Evolutionary conservation across 2,888 invertebrate genomes (phyloP).

Genomic region (Graphium colonna): DNA sequence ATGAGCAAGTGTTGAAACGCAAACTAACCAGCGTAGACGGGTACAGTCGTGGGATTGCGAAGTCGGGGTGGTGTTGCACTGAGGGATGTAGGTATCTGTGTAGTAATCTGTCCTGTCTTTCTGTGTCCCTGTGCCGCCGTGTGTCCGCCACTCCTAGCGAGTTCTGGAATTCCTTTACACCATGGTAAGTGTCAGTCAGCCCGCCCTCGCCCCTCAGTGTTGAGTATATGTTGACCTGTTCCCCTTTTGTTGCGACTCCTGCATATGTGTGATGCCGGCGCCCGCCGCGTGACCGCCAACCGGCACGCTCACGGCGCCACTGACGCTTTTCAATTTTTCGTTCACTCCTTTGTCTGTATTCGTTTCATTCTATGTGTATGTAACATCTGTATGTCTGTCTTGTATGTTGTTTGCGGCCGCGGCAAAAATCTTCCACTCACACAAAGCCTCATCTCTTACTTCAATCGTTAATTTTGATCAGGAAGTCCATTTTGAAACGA

Average conservation of each 20-base stretch:
- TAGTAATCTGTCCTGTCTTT: slow-evolving; percentile 83
- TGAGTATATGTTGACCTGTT: slow-evolving; percentile 78
- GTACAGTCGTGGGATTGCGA: slow-evolving; percentile 69
- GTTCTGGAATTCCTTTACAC: slow-evolving; percentile 99
- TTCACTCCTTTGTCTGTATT: slow-evolving; percentile 78
- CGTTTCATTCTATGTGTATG: slow-evolving; percentile 81
- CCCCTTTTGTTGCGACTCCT: slow-evolving; percentile 77
- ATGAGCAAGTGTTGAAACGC: slow-evolving; percentile 73
- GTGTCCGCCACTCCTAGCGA: slow-evolving; percentile 92
- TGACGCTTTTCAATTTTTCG: slow-evolving; percentile 73
- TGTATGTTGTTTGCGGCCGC: slow-evolving; percentile 75
- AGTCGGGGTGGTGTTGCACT: slow-evolving; percentile 78
- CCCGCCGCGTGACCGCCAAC: slow-evolving; percentile 66
- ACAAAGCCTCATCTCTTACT: too few species aligned
- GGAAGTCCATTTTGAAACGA: too few species aligned
- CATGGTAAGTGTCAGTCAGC: slow-evolving; percentile 95
- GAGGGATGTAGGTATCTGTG: slow-evolving; percentile 81
- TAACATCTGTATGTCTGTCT: slow-evolving; percentile 81
- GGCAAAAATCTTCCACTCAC: slow-evolving; percentile 51
- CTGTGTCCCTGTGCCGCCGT: slow-evolving; percentile 85
- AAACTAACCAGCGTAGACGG: slow-evolving; percentile 77
- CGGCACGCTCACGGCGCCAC: slow-evolving; percentile 69
- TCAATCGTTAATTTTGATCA: slow-evolving; percentile 32
- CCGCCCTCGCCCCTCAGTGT: slow-evolving; percentile 81
- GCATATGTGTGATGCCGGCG: slow-evolving; percentile 75